Evolutionary conservation across 2,888 invertebrate species (phyloP), one percentile per base, ranked within the genome.

Genomic region (Baronia brevicornis): DNA sequence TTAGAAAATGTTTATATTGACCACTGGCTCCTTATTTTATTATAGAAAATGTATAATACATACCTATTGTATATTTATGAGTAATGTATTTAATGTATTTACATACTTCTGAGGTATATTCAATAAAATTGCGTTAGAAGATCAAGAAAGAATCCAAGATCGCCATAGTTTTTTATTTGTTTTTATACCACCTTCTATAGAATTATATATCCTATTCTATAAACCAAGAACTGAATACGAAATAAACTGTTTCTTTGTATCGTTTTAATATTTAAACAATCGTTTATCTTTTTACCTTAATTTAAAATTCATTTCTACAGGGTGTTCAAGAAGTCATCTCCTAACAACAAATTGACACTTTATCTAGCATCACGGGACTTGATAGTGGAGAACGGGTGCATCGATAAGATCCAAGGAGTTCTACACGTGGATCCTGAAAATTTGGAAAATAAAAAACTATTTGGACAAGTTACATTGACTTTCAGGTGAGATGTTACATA

Each of bases 391-490:
- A 89, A 90, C 43, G 90, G 89, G 37, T 78, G 86, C 63, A 91
- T 94, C 45, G 92, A 94, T 64, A 89, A 88, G 46, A 86, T 95
- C 38, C 95, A 96, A 65, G 98, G 97, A 11, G 97, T 98, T 15
- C 88, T 98, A 2, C 89, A 95, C 46, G 91, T 97, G 19, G 97
- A 98, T 61, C 94, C 96, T 0, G 96, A 96, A 36, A 89, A 90
- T 50, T 44, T 84, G 51, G 80, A 80, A 36, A 91, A 92, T 43
- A 90, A 92, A 64, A 95, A 95, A 71, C 89, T 94, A 15, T 94
- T 89, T 66, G 93, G 93, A 21, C 93, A 94, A 72, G 88, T 94
- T 45, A 92, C 97, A 2, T 86, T 98, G 39, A 98, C 97, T 7
- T 98, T 98, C 79, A 91, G 98, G 91, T 91, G 60, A 82, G 79